Percentiles rank a stretch among this genome's conserved stretches.
Conservation (phyloP, 1,140 invertebrate species). For the Cryptotermes secundus region DNA sequence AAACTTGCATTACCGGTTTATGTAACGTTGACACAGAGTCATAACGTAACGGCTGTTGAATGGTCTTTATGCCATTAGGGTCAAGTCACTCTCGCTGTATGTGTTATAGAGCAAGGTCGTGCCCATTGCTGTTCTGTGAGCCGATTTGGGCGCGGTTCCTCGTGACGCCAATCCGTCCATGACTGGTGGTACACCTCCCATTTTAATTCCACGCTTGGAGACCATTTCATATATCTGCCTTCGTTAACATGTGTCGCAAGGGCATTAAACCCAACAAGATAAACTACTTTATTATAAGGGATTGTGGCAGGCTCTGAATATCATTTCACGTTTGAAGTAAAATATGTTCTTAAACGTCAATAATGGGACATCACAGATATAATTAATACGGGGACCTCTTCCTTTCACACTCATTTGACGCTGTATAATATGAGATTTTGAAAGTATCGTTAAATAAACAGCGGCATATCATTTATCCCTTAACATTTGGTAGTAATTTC, state of each 20-base stretch:
- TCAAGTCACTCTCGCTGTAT: not conserved
- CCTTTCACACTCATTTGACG: no score
- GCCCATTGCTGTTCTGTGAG: not conserved
- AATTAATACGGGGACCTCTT: no score
- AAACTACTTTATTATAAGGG: not conserved
- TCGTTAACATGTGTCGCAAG: not conserved
- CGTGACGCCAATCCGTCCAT: not conserved
- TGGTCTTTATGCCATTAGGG: not conserved
- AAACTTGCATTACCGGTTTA: conserved; percentile 4
- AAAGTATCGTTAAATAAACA: no score
- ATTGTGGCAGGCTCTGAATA: no score
- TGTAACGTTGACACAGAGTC: not conserved
- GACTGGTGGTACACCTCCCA: not conserved
- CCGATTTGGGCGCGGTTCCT: not conserved
- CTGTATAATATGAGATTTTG: no score
- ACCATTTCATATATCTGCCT: not conserved
- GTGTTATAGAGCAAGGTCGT: not conserved
- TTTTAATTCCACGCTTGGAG: not conserved
- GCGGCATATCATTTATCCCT: no score
- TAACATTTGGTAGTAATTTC: no score
- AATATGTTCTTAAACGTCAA: no score
- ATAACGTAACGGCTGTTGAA: not conserved
- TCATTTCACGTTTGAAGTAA: no score
- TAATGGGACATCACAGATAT: no score
- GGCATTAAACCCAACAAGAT: not conserved